Evolutionary conservation across 1,140 invertebrate genomes (phyloP).

Genomic region (Dryas iulia): DNA sequence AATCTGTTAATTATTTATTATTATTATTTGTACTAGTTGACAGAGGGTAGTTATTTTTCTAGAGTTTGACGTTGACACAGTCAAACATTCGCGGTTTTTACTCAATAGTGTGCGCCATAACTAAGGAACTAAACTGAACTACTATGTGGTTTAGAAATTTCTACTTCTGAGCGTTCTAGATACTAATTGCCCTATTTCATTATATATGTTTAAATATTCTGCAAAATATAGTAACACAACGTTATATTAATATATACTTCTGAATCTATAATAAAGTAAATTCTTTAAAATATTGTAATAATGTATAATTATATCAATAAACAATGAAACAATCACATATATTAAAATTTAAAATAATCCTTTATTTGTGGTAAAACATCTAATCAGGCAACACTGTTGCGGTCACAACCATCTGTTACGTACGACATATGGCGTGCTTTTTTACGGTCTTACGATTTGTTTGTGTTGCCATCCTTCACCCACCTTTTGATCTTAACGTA

Average conservation of each 20-base stretch:
- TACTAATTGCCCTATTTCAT: not conserved
- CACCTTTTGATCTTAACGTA: slow-evolving; percentile 6
- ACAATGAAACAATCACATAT: not conserved
- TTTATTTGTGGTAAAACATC: not conserved
- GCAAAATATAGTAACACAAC: no score
- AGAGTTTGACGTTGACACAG: no score
- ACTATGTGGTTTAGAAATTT: no score
- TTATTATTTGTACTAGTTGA: no score
- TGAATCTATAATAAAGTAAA: not conserved
- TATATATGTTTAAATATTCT: no score
- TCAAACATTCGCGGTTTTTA: no score
- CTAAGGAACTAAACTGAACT: no score
- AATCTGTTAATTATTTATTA: no score
- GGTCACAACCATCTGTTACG: slow-evolving; percentile 65
- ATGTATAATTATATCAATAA: not conserved
- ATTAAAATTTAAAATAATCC: not conserved
- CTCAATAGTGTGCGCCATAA: no score
- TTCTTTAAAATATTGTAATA: not conserved
- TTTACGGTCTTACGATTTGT: slow-evolving; percentile 72
- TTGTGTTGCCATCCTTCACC: slow-evolving; percentile 49
- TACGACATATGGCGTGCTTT: slow-evolving; percentile 63
- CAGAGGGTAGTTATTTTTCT: no score
- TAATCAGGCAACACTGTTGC: slow-evolving; percentile 38
- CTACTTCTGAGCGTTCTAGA: no score
- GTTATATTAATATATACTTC: not conserved